phyloP scores from a whole-genome alignment of 2,888 invertebrate genomes.

The Pandemis heparana region DNA sequence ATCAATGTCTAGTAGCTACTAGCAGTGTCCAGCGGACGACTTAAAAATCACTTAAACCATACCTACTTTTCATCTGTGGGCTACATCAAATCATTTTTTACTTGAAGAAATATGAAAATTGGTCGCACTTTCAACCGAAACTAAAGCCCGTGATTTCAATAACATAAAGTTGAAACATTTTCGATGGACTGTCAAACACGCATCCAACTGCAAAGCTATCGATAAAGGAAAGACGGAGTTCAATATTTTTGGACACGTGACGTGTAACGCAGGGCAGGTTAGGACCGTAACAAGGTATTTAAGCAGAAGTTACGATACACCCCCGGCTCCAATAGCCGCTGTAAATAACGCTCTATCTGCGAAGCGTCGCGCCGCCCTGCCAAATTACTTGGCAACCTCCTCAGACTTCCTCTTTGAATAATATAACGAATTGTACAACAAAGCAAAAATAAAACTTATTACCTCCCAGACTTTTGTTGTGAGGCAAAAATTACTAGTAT shows the following conservation, averaged over 20 bases:
- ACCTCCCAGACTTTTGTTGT: conserved; percentile 51
- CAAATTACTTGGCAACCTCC: conserved; percentile 83
- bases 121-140: too few relatives aligned
- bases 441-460: conserved; percentile 69
- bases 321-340: conserved; percentile 68
- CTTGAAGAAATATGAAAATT: too few relatives aligned
- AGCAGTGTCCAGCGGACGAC: too few relatives aligned
- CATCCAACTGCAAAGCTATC: background rate
- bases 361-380: conserved; percentile 71
- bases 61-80: too few relatives aligned
- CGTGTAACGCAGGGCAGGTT: conserved; percentile 40
- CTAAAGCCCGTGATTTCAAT: background rate
- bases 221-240: background rate
- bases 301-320: conserved; percentile 77
- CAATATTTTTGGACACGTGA: conserved; percentile 15
- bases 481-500: conserved; percentile 23
- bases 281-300: conserved; percentile 74
- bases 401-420: conserved; percentile 81
- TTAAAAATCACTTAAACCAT: too few relatives aligned
- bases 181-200: background rate
- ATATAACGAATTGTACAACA: conserved; percentile 75
- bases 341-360: conserved; percentile 80
- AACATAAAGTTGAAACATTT: background rate
- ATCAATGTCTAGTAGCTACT: too few relatives aligned
- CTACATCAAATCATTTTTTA: too few relatives aligned